Percentiles rank a stretch among this genome's conserved stretches.
These are phyloP conservation scores for Notarius lentiginosus DNA, from an alignment of 2,113 vertebrate species.

Conservation along the genomic window DNA sequence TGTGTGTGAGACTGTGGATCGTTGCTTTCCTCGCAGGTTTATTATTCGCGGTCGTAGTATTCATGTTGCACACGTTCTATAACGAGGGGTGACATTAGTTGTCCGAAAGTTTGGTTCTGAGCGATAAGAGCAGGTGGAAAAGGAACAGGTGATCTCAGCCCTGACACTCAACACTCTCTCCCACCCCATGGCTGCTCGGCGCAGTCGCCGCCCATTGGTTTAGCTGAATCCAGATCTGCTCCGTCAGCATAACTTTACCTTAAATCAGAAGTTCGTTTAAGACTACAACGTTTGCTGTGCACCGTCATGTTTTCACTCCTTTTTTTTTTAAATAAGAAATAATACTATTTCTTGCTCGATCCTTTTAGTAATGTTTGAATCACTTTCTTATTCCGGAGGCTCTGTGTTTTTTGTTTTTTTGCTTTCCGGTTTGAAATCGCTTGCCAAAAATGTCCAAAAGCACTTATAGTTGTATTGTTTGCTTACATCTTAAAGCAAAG, in stretches of 20 bases:
- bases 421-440: neutral
- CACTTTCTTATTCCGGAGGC: neutral
- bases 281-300: neutral
- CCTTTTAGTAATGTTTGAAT: neutral
- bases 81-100: constrained; percentile 11
- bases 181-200: neutral
- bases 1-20: neutral
- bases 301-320: neutral
- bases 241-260: neutral
- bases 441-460: neutral
- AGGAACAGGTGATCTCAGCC: constrained; percentile 55
- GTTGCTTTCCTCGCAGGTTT: constrained; percentile 2
- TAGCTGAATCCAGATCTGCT: neutral
- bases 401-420: neutral
- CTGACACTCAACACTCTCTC: constrained; percentile 50
- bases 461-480: neutral
- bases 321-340: no score
- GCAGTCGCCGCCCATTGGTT: neutral
- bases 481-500: neutral
- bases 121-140: constrained; percentile 54
- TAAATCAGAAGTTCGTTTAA: neutral
- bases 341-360: neutral
- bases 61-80: neutral
- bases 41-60: neutral
- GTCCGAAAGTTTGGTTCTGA: constrained; percentile 39